A percentile compares a stretch with the other conserved stretches of the same genome.
These are phyloP conservation scores for Melipona quadrifasciata DNA, from an alignment of 1,140 invertebrate species.

Conservation along the genomic window DNA sequence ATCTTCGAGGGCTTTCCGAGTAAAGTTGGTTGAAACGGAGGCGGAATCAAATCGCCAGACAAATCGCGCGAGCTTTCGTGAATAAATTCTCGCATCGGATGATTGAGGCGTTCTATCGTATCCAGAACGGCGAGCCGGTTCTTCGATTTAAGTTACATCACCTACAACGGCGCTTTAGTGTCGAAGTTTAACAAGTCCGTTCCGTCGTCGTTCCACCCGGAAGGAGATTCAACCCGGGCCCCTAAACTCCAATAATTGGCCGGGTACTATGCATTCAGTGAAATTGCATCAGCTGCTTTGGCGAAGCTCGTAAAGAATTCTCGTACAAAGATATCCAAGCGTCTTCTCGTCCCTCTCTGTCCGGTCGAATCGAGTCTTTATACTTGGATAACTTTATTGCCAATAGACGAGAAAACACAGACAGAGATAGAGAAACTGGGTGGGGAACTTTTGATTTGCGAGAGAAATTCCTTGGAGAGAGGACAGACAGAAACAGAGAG, in stretches of 20 bases:
- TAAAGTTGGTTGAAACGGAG: neutral
- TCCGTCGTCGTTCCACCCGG: conserved; percentile 30
- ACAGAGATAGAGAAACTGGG: neutral
- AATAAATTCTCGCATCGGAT: conserved; percentile 22
- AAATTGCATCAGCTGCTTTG: conserved; percentile 38
- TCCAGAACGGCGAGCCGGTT: neutral
- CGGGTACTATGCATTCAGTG: conserved; percentile 39
- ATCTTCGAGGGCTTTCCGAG: neutral
- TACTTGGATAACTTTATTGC: neutral
- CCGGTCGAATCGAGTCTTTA: neutral
- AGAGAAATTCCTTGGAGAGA: no score
- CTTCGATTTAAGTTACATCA: conserved; percentile 38
- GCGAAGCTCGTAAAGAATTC: neutral
- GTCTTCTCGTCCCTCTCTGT: neutral
- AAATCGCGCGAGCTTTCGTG: neutral
- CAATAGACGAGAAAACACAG: neutral
- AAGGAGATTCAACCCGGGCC: conserved; percentile 26
- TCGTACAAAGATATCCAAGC: conserved; percentile 11
- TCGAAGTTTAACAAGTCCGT: conserved; percentile 51
- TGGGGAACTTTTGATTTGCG: neutral
- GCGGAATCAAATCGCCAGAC: neutral
- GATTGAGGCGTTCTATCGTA: conserved; percentile 27
- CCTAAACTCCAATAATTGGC: conserved; percentile 57
- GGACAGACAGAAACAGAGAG: neutral
- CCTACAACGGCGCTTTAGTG: conserved; percentile 36